Conservation (phyloP, 2,888 invertebrate genomes). For the Isotomurus palustris region DNA sequence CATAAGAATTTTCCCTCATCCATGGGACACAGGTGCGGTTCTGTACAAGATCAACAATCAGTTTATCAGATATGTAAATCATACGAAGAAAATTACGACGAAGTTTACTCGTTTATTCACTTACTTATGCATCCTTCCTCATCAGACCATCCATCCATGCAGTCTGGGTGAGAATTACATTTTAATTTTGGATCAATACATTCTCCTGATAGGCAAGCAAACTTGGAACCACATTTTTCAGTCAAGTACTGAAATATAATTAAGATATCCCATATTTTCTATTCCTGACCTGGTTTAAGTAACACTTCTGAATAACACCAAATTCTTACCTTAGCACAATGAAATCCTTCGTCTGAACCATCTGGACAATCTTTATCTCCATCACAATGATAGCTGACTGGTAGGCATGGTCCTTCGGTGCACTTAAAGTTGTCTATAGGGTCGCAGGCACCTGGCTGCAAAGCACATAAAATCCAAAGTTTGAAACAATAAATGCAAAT, state of each 20-base stretch:
- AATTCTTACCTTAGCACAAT: not conserved
- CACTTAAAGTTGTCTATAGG: slow-evolving; percentile 47
- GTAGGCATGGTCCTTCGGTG: slow-evolving; percentile 54
- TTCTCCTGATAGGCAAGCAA: slow-evolving; percentile 47
- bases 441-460: no score
- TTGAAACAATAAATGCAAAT: no score
- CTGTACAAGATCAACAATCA: not conserved
- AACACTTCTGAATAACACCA: not conserved
- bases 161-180: slow-evolving; percentile 53
- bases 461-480: no score
- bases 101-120: not conserved
- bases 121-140: slow-evolving; percentile 36
- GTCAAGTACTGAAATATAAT: slow-evolving; percentile 57
- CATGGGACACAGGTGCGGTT: slow-evolving; percentile 22
- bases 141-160: slow-evolving; percentile 51
- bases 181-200: slow-evolving; percentile 52
- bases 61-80: not conserved
- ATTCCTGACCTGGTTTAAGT: not conserved
- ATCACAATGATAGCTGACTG: slow-evolving; percentile 51
- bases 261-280: not conserved
- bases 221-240: slow-evolving; percentile 78
- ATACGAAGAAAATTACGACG: not conserved
- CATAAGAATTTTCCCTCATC: slow-evolving; percentile 36
- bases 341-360: slow-evolving; percentile 49
- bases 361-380: slow-evolving; percentile 55